Evolutionary conservation across 2,113 vertebrate genomes (phyloP).

Genomic region (Manacus vitellinus): DNA sequence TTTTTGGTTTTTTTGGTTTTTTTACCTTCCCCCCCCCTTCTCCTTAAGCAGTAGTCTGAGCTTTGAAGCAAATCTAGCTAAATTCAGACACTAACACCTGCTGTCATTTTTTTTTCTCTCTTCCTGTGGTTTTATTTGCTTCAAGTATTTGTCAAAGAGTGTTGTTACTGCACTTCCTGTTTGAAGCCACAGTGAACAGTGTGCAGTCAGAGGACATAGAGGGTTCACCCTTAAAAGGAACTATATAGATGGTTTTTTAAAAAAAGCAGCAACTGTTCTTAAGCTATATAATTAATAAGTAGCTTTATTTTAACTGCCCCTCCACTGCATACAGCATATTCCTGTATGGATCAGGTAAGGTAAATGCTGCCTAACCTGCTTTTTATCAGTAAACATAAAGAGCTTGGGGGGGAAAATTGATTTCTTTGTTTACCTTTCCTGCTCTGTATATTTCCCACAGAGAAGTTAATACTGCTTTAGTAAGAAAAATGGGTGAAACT

Average conservation of each 20-base stretch:
- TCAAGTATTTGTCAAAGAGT: not conserved
- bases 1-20: not conserved
- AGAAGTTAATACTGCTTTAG: not conserved
- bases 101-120: not conserved
- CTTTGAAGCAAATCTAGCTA: not conserved
- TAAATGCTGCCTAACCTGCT: not conserved
- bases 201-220: not conserved
- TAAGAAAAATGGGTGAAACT: not conserved
- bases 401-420: not conserved
- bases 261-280: not conserved
- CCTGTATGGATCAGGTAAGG: not conserved
- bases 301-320: not conserved
- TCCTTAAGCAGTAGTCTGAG: not conserved
- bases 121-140: slow-evolving; percentile 34
- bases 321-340: not conserved
- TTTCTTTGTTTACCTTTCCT: not conserved
- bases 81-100: not conserved
- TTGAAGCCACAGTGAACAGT: not conserved
- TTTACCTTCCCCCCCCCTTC: fast-evolving
- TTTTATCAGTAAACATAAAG: not conserved
- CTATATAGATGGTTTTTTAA: not conserved
- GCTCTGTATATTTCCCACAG: not conserved
- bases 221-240: not conserved
- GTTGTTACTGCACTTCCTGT: not conserved
- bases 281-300: not conserved